Conservation (phyloP, 2,888 invertebrate genomes). For the Zootermopsis nevadensis region DNA sequence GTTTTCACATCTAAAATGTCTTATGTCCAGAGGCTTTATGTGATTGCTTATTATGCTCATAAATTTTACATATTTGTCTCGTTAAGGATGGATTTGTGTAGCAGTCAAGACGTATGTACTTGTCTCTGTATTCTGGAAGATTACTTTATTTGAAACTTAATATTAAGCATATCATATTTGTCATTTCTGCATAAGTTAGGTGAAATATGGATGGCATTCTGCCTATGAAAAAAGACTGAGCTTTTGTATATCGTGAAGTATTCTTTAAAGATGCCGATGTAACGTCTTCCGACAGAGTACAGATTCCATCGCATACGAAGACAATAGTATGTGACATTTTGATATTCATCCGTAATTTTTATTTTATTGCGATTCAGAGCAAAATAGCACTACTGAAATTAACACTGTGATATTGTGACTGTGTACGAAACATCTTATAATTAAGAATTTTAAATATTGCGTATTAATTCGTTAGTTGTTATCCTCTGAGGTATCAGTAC, state of each 20-base stretch:
- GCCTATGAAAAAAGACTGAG: neutral
- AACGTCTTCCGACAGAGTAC: neutral
- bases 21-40: neutral
- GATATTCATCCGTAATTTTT: neutral
- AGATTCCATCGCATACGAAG: conserved; percentile 11
- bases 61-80: neutral
- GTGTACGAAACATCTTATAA: neutral
- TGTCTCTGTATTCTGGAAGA: conserved; percentile 2
- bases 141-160: neutral
- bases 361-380: neutral
- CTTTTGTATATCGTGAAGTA: neutral
- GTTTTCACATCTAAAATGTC: neutral
- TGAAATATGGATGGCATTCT: neutral
- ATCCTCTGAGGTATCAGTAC: no score
- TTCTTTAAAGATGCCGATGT: neutral
- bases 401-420: neutral
- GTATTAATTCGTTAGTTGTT: no score
- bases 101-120: neutral
- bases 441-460: neutral
- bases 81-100: neutral
- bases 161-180: neutral
- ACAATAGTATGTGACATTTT: neutral
- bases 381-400: neutral
- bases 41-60: neutral
- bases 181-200: neutral